Base-by-base conservation (phyloP, 1,140 invertebrate species). In the Choristoneura fumiferana region DNA sequence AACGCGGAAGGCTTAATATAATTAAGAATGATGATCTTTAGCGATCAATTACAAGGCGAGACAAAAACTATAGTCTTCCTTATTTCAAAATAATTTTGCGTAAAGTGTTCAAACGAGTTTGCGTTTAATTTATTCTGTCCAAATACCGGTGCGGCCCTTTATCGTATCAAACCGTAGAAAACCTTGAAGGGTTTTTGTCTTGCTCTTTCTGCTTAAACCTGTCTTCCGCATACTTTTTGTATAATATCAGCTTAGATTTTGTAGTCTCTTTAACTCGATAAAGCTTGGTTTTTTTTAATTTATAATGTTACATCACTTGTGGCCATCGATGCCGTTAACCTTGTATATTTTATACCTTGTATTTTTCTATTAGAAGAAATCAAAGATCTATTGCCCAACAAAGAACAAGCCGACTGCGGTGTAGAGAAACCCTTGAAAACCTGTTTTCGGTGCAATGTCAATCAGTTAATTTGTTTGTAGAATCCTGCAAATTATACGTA, bases 11-110 rank as follows among this genome's bases (percentile, higher is more conserved):
- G n/a, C 9, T 18, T 4, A 49, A 12, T 22, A 49, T n/a, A 49
- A 49, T 49, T 22, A 49, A 33, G 43, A 45, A 22, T 22, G 40
- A 49, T 33, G 43, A 33, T 49, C 17, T 29, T 49, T 49, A 49
- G 43, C n/a, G 43, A 49, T 49, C 43, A 49, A 49, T 49, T 29
- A 49, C 43, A 49, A 49, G 43, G n/a, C 22, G 43, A 49, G 9
- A 49, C 43, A 49, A 49, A 49, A 49, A 49, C 43, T 22, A 49
- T 49, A 49, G 43, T 49, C 43, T 49, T 49, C 43, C 43, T 49
- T 49, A 49, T 49, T 49, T 29, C 43, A 15, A 22, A 49, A 49
- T 29, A 49, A 49, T 49, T 49, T 49, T 49, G 43, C 43, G 18
- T 49, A 22, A 49, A 4, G 18, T 49, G 43, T 49, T 18, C 18